A percentile compares a stretch with the other conserved stretches of the same genome.
phyloP scores from a whole-genome alignment of 2,888 invertebrate species.

The Stenodema calcarata region DNA sequence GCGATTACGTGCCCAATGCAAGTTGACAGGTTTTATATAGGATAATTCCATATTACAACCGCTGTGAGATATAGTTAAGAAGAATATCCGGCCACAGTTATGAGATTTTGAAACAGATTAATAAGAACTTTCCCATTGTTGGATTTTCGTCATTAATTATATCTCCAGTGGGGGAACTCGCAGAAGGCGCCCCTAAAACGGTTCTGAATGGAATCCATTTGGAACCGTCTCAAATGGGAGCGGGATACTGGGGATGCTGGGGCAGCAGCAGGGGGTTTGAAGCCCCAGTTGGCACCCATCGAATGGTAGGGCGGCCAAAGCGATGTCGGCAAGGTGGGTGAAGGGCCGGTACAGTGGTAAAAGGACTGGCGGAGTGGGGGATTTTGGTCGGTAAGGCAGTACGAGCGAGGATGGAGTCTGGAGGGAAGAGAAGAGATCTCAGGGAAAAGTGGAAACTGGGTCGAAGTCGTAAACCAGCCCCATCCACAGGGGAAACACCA shows the following conservation, averaged over 20 bases:
- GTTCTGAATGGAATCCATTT: neutral
- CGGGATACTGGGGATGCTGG: neutral
- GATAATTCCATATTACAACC: too few species aligned
- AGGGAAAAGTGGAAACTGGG: neutral
- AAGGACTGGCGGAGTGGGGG: neutral
- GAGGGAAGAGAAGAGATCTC: neutral
- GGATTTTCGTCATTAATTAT: too few species aligned
- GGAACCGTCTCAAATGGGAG: neutral
- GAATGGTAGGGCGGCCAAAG: neutral
- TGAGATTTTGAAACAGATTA: too few species aligned
- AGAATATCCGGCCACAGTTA: too few species aligned
- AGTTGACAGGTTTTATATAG: too few species aligned
- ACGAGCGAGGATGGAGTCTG: too few species aligned
- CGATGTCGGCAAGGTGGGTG: neutral
- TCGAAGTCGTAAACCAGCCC: slow-evolving; percentile 10
- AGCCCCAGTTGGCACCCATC: neutral
- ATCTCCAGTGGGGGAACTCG: too few species aligned
- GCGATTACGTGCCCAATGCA: too few species aligned
- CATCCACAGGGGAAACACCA: neutral
- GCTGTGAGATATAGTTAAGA: too few species aligned
- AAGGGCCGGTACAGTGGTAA: neutral
- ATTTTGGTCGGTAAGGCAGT: neutral
- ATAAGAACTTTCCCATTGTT: too few species aligned
- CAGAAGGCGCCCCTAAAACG: neutral
- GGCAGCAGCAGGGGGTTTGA: neutral